Evolutionary conservation across 2,797 vertebrate species (phyloP), one percentile per base, ranked within the genome.

Genomic region (Dermochelys coriacea): DNA sequence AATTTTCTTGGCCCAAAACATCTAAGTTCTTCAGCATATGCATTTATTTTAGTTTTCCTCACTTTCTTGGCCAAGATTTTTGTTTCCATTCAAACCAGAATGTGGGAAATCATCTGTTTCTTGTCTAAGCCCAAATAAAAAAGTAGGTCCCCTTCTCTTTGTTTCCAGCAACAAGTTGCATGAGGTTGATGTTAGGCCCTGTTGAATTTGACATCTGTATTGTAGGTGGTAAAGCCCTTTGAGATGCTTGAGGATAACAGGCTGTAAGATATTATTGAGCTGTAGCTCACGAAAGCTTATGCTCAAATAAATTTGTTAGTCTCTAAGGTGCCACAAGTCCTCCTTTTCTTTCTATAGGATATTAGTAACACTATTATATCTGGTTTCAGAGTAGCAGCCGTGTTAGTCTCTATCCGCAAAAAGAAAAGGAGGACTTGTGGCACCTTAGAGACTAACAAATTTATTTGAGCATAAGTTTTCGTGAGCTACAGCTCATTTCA

Each of bases 61-160:
- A 54, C 85, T 90, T 83, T 94, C 52, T 81, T 93, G 85, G 87
- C 52, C 61, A 86, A 90, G 80, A 87, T 92, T 50, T 87, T 61
- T 61, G 25, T 71, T 91, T 47, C 8, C 84, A 93, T 95, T 87
- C 61, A 90, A 88, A 86, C 19, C 6, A 55, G 84, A 83, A 47
- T 81, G 34, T 95, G 80, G 68, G 15, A 92, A 79, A 82, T 55
- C 31, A 94, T 92, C 41, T 90, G 52, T 8, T 79, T 95, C 80
- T 92, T 91, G 61, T 89, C 68, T 68, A 74, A 85, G 19, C 61
- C 25, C 64, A 75, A 1, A 82, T 31, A 61, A 86, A 89, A 80
- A 52, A 23, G 6, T 80, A 37, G 5, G 25, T 82, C 85, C 68
- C n/a, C 21, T 86, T 84, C 90, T 82, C 50, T 93, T 95, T 90